Evolutionary conservation across 2,797 vertebrate species (phyloP), one percentile per base, ranked within the genome.

Genomic region (Poecile montanus): DNA sequence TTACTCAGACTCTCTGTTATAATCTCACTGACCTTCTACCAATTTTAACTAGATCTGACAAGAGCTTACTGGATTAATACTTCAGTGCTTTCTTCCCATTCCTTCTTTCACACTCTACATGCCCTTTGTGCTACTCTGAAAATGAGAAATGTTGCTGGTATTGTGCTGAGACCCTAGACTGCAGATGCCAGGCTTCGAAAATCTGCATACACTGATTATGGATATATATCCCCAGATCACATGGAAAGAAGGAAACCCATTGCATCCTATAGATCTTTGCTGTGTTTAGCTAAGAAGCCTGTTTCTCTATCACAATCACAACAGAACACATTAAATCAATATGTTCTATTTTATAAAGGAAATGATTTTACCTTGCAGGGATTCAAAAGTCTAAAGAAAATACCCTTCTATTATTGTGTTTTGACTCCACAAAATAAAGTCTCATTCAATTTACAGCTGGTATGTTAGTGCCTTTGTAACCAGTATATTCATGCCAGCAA

Each of bases 401-500:
- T 45, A 74, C 22, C 16, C 27, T 61, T n/a, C 22, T 86, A 68
- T 72, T 86, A 68, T 45, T 11, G 18, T 51, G 44, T 32, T 90
- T 93, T 82, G 72, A 77, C 68, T 82, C 92, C 82, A 61, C 18
- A 74, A 45, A 87, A 70, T 65, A 85, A 89, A 89, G 56, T 45
- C 57, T 90, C 36, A 42, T 75, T 88, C 54, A 73, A 73, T 91
- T 91, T 96, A 88, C 34, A 83, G 26, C 26, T 65, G 50, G 15
- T 82, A 85, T 70, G 71, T 70, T 68, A 60, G 30, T 65, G 56
- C 76, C 83, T 95, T 93, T 91, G 54, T 78, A 93, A 92, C 71
- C 65, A 85, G 88, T 85, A 81, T 75, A 91, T 87, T 93, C 45
- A 93, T 78, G 82, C 91, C 89, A 95, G 82, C 67, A 94, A 94